Conservation (phyloP, 1,140 invertebrate genomes). For the Anadara kagoshimensis region DNA sequence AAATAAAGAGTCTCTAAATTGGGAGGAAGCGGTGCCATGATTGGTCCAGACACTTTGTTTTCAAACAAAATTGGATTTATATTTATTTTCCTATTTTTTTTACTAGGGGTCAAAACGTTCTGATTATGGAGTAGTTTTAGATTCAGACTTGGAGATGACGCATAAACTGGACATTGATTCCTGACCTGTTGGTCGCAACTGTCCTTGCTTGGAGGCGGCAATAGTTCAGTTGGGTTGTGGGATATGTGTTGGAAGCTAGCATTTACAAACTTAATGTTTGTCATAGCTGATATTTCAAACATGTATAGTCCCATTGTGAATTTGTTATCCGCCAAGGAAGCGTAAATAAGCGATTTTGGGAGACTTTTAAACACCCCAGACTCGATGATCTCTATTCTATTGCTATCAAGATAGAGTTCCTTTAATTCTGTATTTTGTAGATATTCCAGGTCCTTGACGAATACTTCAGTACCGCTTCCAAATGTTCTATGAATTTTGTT, state of each 20-base stretch:
- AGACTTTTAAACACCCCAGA: background rate
- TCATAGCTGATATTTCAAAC: background rate
- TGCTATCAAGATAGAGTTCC: constrained; percentile 31
- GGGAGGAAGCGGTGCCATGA: background rate
- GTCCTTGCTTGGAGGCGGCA: background rate
- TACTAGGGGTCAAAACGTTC: background rate
- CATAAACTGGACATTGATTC: too few species aligned
- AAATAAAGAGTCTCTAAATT: constrained; percentile 1
- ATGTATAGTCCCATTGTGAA: constrained; percentile 20
- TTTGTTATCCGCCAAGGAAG: constrained; percentile 25
- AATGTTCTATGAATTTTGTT: constrained; percentile 33
- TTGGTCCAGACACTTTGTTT: background rate
- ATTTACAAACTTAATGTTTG: background rate
- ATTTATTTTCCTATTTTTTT: background rate
- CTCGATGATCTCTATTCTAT: constrained; percentile 19
- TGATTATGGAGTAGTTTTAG: too few species aligned
- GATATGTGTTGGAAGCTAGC: background rate
- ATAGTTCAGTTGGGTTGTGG: background rate
- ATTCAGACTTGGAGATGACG: too few species aligned
- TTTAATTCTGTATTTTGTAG: constrained; percentile 14
- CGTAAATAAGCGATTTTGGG: constrained; percentile 1
- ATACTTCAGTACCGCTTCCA: constrained; percentile 19
- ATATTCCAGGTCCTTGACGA: background rate
- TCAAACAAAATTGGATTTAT: too few species aligned
- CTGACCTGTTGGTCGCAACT: background rate